Base-by-base conservation (phyloP, 2,888 invertebrate genomes). In the Noctua pronuba region DNA sequence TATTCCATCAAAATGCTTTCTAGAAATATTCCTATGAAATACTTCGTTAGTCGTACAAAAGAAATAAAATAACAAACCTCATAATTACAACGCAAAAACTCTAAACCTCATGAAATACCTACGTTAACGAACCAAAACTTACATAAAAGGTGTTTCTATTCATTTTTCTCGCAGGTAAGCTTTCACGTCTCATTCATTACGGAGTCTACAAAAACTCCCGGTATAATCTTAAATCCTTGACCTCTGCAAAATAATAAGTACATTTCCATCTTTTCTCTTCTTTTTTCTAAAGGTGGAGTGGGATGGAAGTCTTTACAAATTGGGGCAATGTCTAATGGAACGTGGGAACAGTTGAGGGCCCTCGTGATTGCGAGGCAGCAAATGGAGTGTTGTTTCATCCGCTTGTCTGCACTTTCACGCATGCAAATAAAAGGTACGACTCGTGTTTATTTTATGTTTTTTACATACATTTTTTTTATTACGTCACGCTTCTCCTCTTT, bases 321-420 rank as follows among this genome's bases (percentile, higher is more conserved):
- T 93, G 92, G 93, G 92, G 91, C 89, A 88, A 91, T 91, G 92
- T 91, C 91, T 93, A 94, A 94, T 93, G 94, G 93, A 90, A 91
- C 92, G 92, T 91, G 90, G 92, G 88, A 91, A 85, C 90, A 88
- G 88, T 83, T 72, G 89, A 90, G 90, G 84, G 85, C 86, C 86
- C 87, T 91, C 80, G 83, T 88, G 89, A 91, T 91, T 91, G 87
- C 86, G 88, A 83, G 83, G 73, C 84, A 80, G 79, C 76, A 76
- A 89, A 85, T 85, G 77, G 87, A 86, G 87, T 90, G 90, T 88
- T 92, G 89, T 91, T 90, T 91, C 88, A 92, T 91, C 90, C 86
- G 88, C 89, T 88, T 90, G 92, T 91, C 92, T 91, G 90, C 91
- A 90, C 88, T 90, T 91, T 85, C 76, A 88, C 83, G 68, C 88